Percentiles rank a stretch among this genome's conserved stretches.
phyloP scores from a whole-genome alignment of 2,113 vertebrate species.

The Phalacrocorax aristotelis region DNA sequence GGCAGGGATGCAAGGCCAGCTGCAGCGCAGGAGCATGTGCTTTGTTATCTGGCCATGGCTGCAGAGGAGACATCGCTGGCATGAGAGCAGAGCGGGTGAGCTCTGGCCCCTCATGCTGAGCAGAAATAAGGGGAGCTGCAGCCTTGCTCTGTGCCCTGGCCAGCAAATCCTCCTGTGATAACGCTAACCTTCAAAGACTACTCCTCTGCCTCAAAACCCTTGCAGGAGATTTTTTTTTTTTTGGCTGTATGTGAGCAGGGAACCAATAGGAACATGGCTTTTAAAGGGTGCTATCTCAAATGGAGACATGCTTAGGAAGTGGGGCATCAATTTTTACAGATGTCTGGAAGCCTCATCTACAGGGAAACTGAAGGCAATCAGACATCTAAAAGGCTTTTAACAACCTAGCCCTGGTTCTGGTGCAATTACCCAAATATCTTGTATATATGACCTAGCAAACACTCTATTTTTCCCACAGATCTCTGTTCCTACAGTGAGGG shows the following conservation, averaged over 20 bases:
- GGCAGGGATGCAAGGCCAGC: neutral
- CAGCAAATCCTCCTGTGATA: neutral
- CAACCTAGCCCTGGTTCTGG: neutral
- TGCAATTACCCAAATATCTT: neutral
- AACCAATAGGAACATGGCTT: neutral
- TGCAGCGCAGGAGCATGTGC: fast-evolving
- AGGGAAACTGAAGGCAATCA: neutral
- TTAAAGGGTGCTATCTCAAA: neutral
- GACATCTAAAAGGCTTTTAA: neutral
- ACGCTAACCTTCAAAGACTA: neutral
- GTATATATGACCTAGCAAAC: neutral
- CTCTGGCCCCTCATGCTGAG: neutral
- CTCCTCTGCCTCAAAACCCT: neutral
- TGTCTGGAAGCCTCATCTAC: neutral
- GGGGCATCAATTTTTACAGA: neutral
- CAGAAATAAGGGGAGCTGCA: neutral
- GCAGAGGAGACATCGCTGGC: neutral
- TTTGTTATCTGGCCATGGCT: neutral
- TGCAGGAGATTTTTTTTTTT: fast-evolving
- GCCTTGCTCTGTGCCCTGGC: neutral
- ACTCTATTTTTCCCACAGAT: neutral
- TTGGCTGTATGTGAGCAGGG: neutral
- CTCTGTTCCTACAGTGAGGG: neutral
- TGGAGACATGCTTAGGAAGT: neutral
- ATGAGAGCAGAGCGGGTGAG: neutral